Conservation (phyloP, 2,113 vertebrate genomes). For the Bos indicus region DNA sequence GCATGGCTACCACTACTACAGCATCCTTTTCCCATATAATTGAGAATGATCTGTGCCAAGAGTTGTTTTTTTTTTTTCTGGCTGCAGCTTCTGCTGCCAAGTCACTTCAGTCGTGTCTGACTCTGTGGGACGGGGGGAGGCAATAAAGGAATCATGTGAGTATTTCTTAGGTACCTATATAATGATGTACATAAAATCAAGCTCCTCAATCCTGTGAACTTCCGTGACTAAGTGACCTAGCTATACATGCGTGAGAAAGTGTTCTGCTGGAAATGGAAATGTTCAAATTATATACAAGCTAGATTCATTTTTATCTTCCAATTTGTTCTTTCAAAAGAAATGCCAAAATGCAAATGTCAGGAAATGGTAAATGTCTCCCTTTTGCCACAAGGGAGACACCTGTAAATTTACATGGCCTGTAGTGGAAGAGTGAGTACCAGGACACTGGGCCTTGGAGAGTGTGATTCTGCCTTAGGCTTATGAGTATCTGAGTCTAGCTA, state of each 20-base stretch:
- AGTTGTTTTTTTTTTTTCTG: not conserved
- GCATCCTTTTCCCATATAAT: not conserved
- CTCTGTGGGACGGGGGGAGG: not conserved
- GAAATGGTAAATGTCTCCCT: not conserved
- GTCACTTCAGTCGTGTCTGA: no score
- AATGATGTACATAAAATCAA: not conserved
- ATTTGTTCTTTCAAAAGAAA: not conserved
- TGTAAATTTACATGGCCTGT: not conserved
- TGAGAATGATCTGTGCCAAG: not conserved
- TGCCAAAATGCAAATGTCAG: slow-evolving; percentile 17
- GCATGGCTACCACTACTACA: not conserved
- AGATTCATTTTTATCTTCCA: not conserved
- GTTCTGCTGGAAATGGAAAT: not conserved
- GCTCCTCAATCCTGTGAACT: not conserved
- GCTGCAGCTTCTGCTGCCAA: no score
- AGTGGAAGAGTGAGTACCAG: not conserved
- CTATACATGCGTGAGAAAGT: not conserved
- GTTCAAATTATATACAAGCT: not conserved
- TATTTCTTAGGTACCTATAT: not conserved
- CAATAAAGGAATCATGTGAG: not conserved
- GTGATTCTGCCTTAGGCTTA: not conserved
- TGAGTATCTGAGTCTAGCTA: not conserved
- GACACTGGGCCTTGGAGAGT: not conserved
- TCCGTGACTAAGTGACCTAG: not conserved
- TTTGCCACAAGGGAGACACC: not conserved